Percentiles rank a stretch among this genome's conserved stretches.
Conservation (phyloP, 1,140 invertebrate genomes). For the Leptestheria dahalacensis region DNA sequence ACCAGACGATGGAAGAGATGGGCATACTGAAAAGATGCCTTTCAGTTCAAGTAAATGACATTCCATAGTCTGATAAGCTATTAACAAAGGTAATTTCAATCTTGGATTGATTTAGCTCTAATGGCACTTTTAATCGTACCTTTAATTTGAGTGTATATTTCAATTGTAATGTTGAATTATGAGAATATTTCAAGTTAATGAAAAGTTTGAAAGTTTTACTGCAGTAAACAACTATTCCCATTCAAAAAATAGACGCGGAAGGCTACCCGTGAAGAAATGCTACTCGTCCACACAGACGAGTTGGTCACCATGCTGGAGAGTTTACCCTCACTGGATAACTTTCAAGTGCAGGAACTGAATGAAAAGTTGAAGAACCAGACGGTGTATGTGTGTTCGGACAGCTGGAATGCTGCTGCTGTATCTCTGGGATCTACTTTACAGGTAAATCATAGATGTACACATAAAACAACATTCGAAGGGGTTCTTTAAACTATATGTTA, state of each 20-base stretch:
- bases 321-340: not conserved
- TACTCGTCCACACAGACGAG: not conserved
- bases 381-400: conserved; percentile 1
- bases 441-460: not conserved
- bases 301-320: not conserved
- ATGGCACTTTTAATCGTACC: not conserved
- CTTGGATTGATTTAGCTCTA: not conserved
- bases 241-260: too few species aligned
- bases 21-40: conserved; percentile 40
- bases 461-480: too few species aligned
- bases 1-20: conserved; percentile 46
- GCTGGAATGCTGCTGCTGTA: not conserved
- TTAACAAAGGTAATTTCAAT: not conserved
- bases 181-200: too few species aligned
- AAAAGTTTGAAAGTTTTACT: too few species aligned
- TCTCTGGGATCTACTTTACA: conserved; percentile 3
- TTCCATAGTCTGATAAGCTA: too few species aligned
- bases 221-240: too few species aligned
- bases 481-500: too few species aligned
- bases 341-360: not conserved
- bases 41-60: not conserved
- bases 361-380: not conserved
- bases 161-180: too few species aligned
- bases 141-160: not conserved
- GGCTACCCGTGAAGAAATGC: not conserved